Conservation (phyloP, 2,797 vertebrate species). For the Etheostoma perlongum region DNA sequence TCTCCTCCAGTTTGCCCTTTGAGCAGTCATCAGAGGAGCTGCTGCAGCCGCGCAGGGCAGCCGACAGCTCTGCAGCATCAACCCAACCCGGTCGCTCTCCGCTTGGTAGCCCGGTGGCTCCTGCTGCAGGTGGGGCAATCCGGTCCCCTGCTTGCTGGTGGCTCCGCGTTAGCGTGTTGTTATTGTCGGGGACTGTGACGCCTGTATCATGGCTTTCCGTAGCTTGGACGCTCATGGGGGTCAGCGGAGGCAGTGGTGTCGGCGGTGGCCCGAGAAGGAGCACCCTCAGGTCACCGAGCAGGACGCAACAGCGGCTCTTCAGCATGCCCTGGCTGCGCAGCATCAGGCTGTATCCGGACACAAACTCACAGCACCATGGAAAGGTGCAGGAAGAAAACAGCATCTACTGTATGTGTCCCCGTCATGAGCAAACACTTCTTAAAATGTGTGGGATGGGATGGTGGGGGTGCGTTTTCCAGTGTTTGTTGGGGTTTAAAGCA, state of each 20-base stretch:
- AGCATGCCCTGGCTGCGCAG: conserved; percentile 94
- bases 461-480: conserved; percentile 35
- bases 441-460: conserved; percentile 50
- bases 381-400: conserved; percentile 84
- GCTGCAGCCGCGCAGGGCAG: conserved; percentile 88
- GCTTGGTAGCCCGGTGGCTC: conserved; percentile 75
- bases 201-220: conserved; percentile 76
- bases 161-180: conserved; percentile 86
- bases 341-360: conserved; percentile 87
- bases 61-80: conserved; percentile 87
- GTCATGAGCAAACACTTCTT: conserved; percentile 66
- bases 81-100: conserved; percentile 85
- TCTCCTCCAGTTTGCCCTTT: conserved; percentile 93
- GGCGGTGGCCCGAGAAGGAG: conserved; percentile 91
- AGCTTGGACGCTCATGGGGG: conserved; percentile 90
- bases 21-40: conserved; percentile 93
- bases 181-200: conserved; percentile 85
- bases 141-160: conserved; percentile 83
- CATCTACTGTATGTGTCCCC: conserved; percentile 86
- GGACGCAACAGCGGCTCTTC: conserved; percentile 97
- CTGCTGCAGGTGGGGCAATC: conserved; percentile 81
- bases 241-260: conserved; percentile 83
- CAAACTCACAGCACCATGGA: conserved; percentile 84
- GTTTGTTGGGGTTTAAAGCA: conserved; percentile 14
- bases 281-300: conserved; percentile 98